Evolutionary conservation across 2,113 vertebrate species (phyloP), one percentile per base, ranked within the genome.

Genomic region (Synodontis membranacea): DNA sequence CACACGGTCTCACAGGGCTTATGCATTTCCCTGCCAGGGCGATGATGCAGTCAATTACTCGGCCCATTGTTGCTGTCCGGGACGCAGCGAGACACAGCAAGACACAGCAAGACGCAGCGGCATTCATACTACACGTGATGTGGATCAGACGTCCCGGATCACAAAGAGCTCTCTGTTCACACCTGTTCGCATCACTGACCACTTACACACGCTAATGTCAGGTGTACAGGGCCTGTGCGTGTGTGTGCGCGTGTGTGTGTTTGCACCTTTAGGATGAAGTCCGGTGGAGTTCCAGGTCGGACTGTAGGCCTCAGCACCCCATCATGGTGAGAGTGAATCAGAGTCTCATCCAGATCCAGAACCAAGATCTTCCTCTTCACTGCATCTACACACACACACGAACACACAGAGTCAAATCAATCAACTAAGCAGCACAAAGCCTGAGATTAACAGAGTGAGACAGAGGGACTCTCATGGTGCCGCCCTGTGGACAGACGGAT

Each of bases 271-370:
- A 96, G 92, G 84, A 96, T 95, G 89, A 96, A 96, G 86, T 96
- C 95, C 0, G 96, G 95, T 14, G 96, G 95, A 0, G 95, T 96
- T 52, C 95, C 95, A 4, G 96, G 95, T 84, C 95, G 91, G 46
- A 96, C 95, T 3, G 94, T 96, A n/a, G 96, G 95, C 87, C 96
- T 92, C 83, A 96, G 87, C 52, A 96, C 95, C 19, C 96, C 95
- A 46, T 96, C 95, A 17, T 96, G 95, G 79, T 96, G 96, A 48
- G 95, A 96, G 87, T 96, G 95, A 87, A 95, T 96, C 58, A 96
- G 90, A 4, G 95, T 96, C 88, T 96, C 96, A 79, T 96, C 95
- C 84, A 96, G 91, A 89, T 96, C 95, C 74, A 96, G 84, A 78
- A 96, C 95, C 28, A 96, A 87, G 48, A 96, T 94, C 87, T 96